Evolutionary conservation across 2,888 invertebrate genomes (phyloP).

Genomic region (Drosophila parthenogenetica): DNA sequence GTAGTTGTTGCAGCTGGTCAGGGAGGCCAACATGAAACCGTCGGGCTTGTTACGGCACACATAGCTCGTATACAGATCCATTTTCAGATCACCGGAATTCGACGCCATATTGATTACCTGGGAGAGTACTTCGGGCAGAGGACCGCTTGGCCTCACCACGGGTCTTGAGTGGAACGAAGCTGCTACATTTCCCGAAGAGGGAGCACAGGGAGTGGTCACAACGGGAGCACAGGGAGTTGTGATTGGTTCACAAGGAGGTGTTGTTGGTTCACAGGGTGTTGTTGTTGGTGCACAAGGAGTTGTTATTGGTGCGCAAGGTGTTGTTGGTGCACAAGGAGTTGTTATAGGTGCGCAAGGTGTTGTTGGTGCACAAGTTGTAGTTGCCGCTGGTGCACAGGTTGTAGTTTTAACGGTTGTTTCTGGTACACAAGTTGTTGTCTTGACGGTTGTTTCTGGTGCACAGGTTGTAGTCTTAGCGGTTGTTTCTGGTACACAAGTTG

Average conservation of each 20-base stretch:
- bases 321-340: conserved; percentile 20
- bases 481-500: conserved; percentile 3
- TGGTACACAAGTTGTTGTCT: conserved; percentile 17
- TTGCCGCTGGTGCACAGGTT: conserved; percentile 5
- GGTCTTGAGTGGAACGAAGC: conserved; percentile 48
- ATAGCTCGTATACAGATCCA: conserved; percentile 60
- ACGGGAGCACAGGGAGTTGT: conserved; percentile 19
- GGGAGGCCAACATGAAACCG: conserved; percentile 77
- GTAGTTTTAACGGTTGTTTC: conserved; percentile 9
- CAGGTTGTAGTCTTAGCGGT: conserved; percentile 30
- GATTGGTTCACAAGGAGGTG: conserved; percentile 23
- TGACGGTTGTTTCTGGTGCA: conserved; percentile 8
- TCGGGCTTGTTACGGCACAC: conserved; percentile 74
- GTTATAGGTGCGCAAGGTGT: conserved; percentile 29
- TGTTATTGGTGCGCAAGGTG: conserved; percentile 28
- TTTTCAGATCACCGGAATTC: conserved; percentile 40
- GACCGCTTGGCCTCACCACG: conserved; percentile 29
- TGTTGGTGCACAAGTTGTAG: conserved; percentile 30
- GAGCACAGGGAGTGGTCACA: conserved; percentile 17
- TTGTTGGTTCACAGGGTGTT: conserved; percentile 17
- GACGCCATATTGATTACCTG: conserved; percentile 12
- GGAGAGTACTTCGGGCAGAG: conserved; percentile 17
- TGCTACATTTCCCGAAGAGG: conserved; percentile 12
- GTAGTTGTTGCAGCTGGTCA: conserved; percentile 76
- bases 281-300: conserved; percentile 34